These are phyloP conservation scores for Sesia apiformis DNA, from an alignment of 2,888 invertebrate genomes.

Conservation along the genomic window DNA sequence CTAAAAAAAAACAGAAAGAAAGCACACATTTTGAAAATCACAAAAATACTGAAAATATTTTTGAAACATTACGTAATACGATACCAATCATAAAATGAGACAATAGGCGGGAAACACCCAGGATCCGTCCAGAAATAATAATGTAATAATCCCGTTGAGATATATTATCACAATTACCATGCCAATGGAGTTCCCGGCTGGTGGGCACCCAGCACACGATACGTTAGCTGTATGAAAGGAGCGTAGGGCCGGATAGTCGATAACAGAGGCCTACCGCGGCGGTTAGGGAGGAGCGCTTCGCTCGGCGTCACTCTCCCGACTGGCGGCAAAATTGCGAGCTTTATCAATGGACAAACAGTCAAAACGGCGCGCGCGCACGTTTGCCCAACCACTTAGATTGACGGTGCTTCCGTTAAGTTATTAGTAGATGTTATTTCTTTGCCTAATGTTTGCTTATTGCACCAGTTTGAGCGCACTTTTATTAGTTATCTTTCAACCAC, in stretches of 20 bases:
- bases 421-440: slow-evolving; percentile 38
- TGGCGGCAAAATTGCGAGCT: slow-evolving; percentile 59
- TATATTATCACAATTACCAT: slow-evolving; percentile 63
- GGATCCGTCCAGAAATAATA: slow-evolving; percentile 28
- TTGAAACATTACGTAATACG: slow-evolving; percentile 45
- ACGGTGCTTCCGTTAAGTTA: slow-evolving; percentile 59
- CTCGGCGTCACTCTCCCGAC: slow-evolving; percentile 53
- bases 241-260: slow-evolving; percentile 29
- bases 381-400: slow-evolving; percentile 55
- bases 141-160: slow-evolving; percentile 17
- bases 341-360: slow-evolving; percentile 40
- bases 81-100: slow-evolving; percentile 51
- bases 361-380: slow-evolving; percentile 46
- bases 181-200: slow-evolving; percentile 47
- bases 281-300: slow-evolving; percentile 36
- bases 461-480: slow-evolving; percentile 10
- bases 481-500: slow-evolving; percentile 17
- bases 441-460: slow-evolving; percentile 47
- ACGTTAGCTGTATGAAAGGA: slow-evolving; percentile 14
- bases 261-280: slow-evolving; percentile 17
- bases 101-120: slow-evolving; percentile 42
- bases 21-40: too few species aligned
- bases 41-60: background rate
- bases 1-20: too few species aligned
- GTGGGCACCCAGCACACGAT: slow-evolving; percentile 30